Evolutionary conservation across 2,113 vertebrate species (phyloP), one percentile per base, ranked within the genome.

Genomic region (Archilochus colubris): DNA sequence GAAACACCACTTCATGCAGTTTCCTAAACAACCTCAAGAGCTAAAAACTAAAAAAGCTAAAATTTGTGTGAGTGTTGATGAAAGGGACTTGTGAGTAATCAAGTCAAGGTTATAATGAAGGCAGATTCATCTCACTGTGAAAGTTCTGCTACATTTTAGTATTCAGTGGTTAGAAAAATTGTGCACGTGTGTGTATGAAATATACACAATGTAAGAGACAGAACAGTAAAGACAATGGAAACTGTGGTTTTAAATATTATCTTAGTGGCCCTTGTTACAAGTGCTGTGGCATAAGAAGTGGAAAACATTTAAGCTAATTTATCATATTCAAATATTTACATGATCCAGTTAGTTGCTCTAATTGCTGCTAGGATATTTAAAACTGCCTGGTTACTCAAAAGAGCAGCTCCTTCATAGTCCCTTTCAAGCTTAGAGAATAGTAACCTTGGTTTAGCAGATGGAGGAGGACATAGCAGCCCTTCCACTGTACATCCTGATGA

Each of bases 21-120:
- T 82, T 66, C 63, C 72, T 61, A 80, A 64, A 61, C 5, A 33
- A 54, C 38, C 62, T 84, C 64, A 70, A 64, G 44, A 81, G 20
- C 51, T 82, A 76, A 62, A 82, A 51, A 73, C 14, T 10, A 48
- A 48, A 48, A 48, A 48, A 48, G 48, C 48, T 48, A 22, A 48
- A 48, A 48, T 40, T 40, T 40, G 40, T 40, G 40, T 40, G 40
- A 40, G 10, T n/a, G 16, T 10, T 48, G 33, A 44, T 63, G 80
- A 90, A 96, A 96, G 83, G 33, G 48, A 83, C 62, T 89, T 40
- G 12, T 40, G 19, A 91, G 74, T 48, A 72, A 91, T 36, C 54
- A 93, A 72, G 23, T 43, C 68, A 66, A 77, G 64, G 23, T 72
- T n/a, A 79, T 64, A 28, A 70, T 69, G 88, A 80, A 82, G n/a